These are phyloP conservation scores for Leptestheria dahalacensis DNA, from an alignment of 1,140 invertebrate species.

Conservation along the genomic window DNA sequence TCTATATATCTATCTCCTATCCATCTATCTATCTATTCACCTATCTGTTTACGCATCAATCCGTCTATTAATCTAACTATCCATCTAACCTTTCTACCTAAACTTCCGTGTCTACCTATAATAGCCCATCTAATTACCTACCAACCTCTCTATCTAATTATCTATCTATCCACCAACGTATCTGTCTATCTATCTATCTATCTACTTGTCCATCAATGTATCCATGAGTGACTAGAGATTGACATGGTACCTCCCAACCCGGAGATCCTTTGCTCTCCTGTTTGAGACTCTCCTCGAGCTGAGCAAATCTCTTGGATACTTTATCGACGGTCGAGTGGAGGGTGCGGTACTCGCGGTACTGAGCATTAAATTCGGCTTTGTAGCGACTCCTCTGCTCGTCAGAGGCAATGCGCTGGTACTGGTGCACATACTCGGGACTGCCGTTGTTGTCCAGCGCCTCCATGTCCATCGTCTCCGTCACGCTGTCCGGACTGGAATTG, in stretches of 20 bases:
- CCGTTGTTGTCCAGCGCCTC: conserved; percentile 3
- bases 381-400: conserved; percentile 61
- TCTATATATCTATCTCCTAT: no score
- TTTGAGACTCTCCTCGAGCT: conserved; percentile 48
- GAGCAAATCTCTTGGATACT: conserved; percentile 56
- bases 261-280: conserved; percentile 33
- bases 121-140: no score
- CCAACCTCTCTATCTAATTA: no score
- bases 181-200: no score
- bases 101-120: no score
- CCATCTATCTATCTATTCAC: no score
- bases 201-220: no score
- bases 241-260: conserved; percentile 40
- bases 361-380: conserved; percentile 69
- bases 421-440: conserved; percentile 33
- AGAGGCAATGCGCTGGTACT: conserved; percentile 59
- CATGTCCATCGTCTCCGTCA: conserved; percentile 6
- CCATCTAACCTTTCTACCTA: no score
- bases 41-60: no score
- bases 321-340: conserved; percentile 57
- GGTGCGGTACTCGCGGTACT: conserved; percentile 66
- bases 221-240: conserved; percentile 6
- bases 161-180: no score
- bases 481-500: conserved; percentile 23
- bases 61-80: no score